Evolutionary conservation across 2,888 invertebrate species (phyloP), one percentile per base, ranked within the genome.

Genomic region (Seira ritae): DNA sequence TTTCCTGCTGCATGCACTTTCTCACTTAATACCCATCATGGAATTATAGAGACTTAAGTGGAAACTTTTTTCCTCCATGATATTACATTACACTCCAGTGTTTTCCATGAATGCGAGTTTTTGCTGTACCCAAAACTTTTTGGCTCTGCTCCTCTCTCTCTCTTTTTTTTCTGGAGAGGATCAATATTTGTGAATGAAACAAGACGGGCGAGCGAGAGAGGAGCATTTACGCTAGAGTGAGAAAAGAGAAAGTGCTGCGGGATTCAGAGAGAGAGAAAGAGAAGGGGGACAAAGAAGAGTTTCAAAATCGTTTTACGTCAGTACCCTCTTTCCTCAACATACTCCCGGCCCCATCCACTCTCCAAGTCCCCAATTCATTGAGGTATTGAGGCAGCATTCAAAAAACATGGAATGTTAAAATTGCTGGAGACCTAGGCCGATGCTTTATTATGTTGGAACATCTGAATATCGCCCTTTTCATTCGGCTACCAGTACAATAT

Each of bases 121-220:
- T 31, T 31, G 3, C 8, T 4, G 31, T 31, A 8, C 8, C 31
- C 31, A 31, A 31, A 31, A 31, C 8, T 31, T 31, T 31, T n/a
- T n/a, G n/a, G 4, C 65, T 65, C 3, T 8, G 20, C 19, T 78
- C 42, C 62, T 76, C 71, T 20, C 23, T 67, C 31, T 66, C 73
- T 19, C 55, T 65, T 75, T 74, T 60, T 74, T 24, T 37, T 20
- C 31, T 68, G 19, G 12, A 10, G 20, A 46, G 74, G 78, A 84
- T 84, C 83, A 79, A 84, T 84, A 84, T 79, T 78, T 84, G 74
- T 84, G 83, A 84, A 84, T 84, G 79, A 84, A 84, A 73, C 73
- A 82, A 68, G 72, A 77, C 68, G 73, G 73, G 65, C 74, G 42
- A n/a, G 17, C 3, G 12, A 55, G 55, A 55, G 55, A 12, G 55